A percentile compares a stretch with the other conserved stretches of the same genome.
Evolutionary conservation across 2,888 invertebrate genomes (phyloP).

Genomic region (Empis stercorea): DNA sequence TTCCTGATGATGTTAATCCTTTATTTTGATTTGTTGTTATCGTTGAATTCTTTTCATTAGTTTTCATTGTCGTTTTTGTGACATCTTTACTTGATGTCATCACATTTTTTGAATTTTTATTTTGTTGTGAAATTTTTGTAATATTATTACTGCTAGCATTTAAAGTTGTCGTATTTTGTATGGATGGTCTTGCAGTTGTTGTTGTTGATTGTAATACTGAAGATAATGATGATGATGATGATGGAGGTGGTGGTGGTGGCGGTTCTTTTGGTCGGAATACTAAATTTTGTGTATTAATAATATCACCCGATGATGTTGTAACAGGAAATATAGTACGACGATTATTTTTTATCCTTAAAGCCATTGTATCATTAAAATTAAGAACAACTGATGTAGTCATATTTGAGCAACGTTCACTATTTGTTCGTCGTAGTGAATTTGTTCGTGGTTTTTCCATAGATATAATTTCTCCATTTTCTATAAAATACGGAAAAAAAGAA

Average conservation of each 20-base stretch:
- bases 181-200: too few relatives aligned
- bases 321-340: conserved; percentile 50
- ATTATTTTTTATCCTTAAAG: conserved; percentile 51
- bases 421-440: conserved; percentile 28
- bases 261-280: conserved; percentile 35
- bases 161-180: too few relatives aligned
- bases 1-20: conserved; percentile 39
- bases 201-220: too few relatives aligned
- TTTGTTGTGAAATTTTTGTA: too few relatives aligned
- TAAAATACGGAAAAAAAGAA: too few relatives aligned
- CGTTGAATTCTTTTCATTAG: neutral
- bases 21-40: neutral
- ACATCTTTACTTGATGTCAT: neutral
- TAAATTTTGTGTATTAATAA: conserved; percentile 3
- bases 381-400: conserved; percentile 20
- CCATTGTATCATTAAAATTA: conserved; percentile 64
- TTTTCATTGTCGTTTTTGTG: neutral
- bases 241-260: conserved; percentile 19
- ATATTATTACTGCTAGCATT: too few relatives aligned
- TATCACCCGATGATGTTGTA: too few relatives aligned
- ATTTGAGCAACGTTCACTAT: conserved; percentile 34
- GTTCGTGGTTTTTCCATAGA: neutral
- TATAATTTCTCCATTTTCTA: neutral
- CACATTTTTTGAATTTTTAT: too few relatives aligned
- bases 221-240: neutral